A percentile compares a stretch with the other conserved stretches of the same genome.
These are phyloP conservation scores for Scaeva pyrastri DNA, from an alignment of 2,888 invertebrate genomes.

Conservation along the genomic window DNA sequence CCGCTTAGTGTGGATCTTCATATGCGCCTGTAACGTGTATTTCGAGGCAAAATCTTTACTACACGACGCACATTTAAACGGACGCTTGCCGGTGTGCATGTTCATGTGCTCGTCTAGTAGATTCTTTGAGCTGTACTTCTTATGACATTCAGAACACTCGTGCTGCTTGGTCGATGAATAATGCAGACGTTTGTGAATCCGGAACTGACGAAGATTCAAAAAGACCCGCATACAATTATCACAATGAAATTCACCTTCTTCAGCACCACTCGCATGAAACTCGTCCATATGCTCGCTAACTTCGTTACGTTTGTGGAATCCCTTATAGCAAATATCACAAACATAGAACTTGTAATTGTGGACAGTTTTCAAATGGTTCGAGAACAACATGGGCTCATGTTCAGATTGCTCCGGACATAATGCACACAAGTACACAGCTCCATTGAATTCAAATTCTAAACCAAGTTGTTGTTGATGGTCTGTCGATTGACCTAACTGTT, in stretches of 20 bases:
- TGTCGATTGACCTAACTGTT: slow-evolving; percentile 17
- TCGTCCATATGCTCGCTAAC: slow-evolving; percentile 87
- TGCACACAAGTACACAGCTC: slow-evolving; percentile 85
- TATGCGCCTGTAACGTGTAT: slow-evolving; percentile 90
- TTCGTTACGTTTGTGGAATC: slow-evolving; percentile 87
- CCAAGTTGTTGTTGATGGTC: slow-evolving; percentile 10
- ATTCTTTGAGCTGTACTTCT: slow-evolving; percentile 88
- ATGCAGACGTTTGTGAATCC: slow-evolving; percentile 88
- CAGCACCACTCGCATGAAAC: slow-evolving; percentile 85
- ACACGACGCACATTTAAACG: slow-evolving; percentile 88
- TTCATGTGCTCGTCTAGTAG: slow-evolving; percentile 90
- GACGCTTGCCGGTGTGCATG: slow-evolving; percentile 88
- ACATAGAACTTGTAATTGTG: slow-evolving; percentile 89
- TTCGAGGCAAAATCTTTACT: slow-evolving; percentile 91
- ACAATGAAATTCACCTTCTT: slow-evolving; percentile 87
- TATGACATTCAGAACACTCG: slow-evolving; percentile 88
- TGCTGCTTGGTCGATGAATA: slow-evolving; percentile 87
- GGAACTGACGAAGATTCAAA: slow-evolving; percentile 86
- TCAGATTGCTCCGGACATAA: slow-evolving; percentile 78
- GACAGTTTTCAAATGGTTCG: slow-evolving; percentile 86
- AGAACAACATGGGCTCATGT: slow-evolving; percentile 86
- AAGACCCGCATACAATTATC: slow-evolving; percentile 87
- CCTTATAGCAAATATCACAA: slow-evolving; percentile 88
- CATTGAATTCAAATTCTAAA: slow-evolving; percentile 79
- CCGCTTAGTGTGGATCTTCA: slow-evolving; percentile 89